Percentiles rank a stretch among this genome's conserved stretches.
phyloP scores from a whole-genome alignment of 2,888 invertebrate species.

The Lasioglossum morio region DNA sequence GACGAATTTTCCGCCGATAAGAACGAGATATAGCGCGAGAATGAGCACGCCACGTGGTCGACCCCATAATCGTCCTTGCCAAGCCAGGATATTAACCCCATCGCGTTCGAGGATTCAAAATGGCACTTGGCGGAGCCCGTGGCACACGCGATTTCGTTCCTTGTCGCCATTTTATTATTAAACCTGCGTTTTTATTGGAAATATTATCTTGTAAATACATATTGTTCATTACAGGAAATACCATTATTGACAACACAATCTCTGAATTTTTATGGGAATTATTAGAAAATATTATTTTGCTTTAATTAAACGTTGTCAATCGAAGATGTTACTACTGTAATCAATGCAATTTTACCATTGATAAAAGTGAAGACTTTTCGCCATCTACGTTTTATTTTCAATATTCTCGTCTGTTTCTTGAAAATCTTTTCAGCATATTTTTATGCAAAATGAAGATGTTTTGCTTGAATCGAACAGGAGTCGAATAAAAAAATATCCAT shows the following conservation, averaged over 20 bases:
- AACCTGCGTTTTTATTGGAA: not conserved
- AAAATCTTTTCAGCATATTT: not conserved
- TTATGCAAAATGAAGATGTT: too few relatives aligned
- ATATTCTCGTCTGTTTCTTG: not conserved
- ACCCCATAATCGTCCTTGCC: constrained; percentile 2
- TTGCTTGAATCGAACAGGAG: too few relatives aligned
- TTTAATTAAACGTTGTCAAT: too few relatives aligned
- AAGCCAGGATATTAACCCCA: constrained; percentile 15
- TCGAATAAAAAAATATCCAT: too few relatives aligned
- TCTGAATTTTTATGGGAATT: too few relatives aligned
- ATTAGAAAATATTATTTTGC: too few relatives aligned
- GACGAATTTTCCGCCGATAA: constrained; percentile 56
- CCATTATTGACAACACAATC: too few relatives aligned
- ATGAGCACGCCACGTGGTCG: constrained; percentile 13
- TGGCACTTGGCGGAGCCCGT: not conserved
- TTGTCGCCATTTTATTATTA: not conserved
- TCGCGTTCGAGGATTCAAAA: not conserved
- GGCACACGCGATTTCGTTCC: not conserved
- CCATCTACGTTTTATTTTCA: not conserved
- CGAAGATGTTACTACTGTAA: too few relatives aligned
- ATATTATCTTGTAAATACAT: too few relatives aligned
- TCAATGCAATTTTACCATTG: too few relatives aligned
- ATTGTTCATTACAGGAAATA: too few relatives aligned
- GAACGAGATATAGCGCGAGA: constrained; percentile 21
- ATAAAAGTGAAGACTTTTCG: too few relatives aligned